These are phyloP conservation scores for Nesoenas mayeri DNA, from an alignment of 2,113 vertebrate species.

Conservation along the genomic window DNA sequence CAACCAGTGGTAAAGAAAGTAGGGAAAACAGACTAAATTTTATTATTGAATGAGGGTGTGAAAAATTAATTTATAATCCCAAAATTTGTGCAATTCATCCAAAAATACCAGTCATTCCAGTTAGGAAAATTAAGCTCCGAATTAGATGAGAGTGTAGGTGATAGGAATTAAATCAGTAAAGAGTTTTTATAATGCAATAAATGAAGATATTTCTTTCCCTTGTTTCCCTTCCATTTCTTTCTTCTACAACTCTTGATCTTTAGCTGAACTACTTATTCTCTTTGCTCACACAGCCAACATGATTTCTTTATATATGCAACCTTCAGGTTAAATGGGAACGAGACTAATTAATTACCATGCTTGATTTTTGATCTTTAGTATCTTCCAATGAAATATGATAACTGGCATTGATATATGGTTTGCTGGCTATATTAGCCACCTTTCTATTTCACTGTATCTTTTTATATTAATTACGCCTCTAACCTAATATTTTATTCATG, in stretches of 20 bases:
- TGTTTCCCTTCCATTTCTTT: neutral
- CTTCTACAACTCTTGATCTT: conserved; percentile 38
- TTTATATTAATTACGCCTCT: conserved; percentile 66
- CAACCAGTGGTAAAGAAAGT: neutral
- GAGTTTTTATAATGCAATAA: neutral
- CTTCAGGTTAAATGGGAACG: conserved; percentile 59
- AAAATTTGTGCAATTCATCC: neutral
- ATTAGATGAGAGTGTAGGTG: neutral
- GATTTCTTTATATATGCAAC: conserved; percentile 59
- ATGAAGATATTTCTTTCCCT: neutral
- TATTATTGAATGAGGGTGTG: neutral
- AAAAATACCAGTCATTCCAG: neutral
- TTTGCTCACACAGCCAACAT: conserved; percentile 35
- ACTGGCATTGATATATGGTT: conserved; percentile 62
- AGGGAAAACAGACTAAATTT: neutral
- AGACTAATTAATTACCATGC: conserved; percentile 69
- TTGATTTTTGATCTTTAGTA: conserved; percentile 62
- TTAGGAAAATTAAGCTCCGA: neutral
- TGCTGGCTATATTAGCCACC: conserved; percentile 62
- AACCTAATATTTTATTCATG: conserved; percentile 71
- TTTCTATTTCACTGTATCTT: conserved; percentile 63
- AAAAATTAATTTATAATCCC: neutral
- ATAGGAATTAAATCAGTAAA: neutral
- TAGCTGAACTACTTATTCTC: conserved; percentile 30
- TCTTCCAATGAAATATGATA: conserved; percentile 63